These are phyloP conservation scores for Lepilemur septentrionalis DNA, from an alignment of 2,797 vertebrate genomes.

Conservation along the genomic window DNA sequence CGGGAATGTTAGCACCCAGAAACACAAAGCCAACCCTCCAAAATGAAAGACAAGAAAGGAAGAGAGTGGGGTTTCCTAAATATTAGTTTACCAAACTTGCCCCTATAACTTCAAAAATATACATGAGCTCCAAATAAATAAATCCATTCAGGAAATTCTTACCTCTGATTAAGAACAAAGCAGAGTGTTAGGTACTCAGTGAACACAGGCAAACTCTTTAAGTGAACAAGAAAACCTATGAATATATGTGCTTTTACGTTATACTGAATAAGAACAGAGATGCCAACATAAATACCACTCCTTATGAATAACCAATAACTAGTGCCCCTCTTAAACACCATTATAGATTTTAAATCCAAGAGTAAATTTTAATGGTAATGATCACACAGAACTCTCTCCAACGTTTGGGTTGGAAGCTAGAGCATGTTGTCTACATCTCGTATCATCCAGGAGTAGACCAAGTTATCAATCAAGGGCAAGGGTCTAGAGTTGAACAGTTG, in stretches of 20 bases:
- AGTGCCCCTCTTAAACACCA: not conserved
- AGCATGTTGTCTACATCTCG: not conserved
- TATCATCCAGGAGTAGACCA: not conserved
- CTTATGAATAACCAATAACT: not conserved
- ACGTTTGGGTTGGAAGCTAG: not conserved
- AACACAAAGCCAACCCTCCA: not conserved
- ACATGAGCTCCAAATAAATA: not conserved
- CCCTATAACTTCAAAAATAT: not conserved
- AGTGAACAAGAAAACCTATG: not conserved
- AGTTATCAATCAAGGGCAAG: not conserved
- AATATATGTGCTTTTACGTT: not conserved
- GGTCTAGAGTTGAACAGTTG: not conserved
- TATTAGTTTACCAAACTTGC: not conserved
- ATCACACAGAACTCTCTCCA: not conserved
- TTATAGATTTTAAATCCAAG: not conserved
- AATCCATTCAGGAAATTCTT: not conserved
- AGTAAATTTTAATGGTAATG: not conserved
- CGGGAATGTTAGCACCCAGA: not conserved
- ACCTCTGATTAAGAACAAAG: constrained; percentile 1
- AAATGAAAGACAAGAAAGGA: not conserved
- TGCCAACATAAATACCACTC: not conserved
- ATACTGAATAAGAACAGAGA: not conserved
- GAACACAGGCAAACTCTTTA: not conserved
- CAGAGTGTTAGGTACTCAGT: not conserved
- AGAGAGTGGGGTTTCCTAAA: not conserved